Conservation (phyloP, 2,113 vertebrate species). For the Hyaena hyaena region DNA sequence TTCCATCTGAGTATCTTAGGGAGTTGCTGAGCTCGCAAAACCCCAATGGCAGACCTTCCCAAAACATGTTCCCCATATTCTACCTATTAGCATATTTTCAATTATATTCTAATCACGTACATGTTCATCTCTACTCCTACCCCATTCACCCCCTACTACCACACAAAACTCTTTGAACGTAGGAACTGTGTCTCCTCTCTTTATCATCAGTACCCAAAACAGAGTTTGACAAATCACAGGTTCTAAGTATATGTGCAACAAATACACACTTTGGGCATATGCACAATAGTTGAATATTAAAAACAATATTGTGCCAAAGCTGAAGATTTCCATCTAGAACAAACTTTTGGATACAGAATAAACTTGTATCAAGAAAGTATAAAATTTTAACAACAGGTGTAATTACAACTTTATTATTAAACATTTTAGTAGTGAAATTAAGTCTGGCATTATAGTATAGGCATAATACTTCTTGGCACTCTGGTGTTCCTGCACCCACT, state of each 20-base stretch:
- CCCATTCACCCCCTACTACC: neutral
- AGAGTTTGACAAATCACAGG: neutral
- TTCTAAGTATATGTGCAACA: neutral
- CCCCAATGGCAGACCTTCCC: neutral
- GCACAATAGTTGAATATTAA: neutral
- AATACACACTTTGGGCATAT: neutral
- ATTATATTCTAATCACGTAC: neutral
- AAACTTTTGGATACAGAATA: neutral
- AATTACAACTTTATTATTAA: neutral
- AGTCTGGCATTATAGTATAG: neutral
- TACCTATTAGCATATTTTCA: neutral
- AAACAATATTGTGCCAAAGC: constrained; percentile 3
- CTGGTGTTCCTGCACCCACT: neutral
- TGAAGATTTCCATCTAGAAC: neutral
- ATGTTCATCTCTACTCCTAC: neutral
- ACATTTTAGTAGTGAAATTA: neutral
- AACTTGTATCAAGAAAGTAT: neutral
- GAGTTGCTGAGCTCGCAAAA: neutral
- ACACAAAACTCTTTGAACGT: neutral
- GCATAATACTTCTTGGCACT: neutral
- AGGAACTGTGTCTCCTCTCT: neutral
- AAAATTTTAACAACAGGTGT: neutral
- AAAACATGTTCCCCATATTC: neutral
- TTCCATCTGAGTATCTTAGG: neutral
- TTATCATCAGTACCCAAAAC: constrained; percentile 25